Evolutionary conservation across 2,888 invertebrate genomes (phyloP).

Genomic region (Lissonota sp.): DNA sequence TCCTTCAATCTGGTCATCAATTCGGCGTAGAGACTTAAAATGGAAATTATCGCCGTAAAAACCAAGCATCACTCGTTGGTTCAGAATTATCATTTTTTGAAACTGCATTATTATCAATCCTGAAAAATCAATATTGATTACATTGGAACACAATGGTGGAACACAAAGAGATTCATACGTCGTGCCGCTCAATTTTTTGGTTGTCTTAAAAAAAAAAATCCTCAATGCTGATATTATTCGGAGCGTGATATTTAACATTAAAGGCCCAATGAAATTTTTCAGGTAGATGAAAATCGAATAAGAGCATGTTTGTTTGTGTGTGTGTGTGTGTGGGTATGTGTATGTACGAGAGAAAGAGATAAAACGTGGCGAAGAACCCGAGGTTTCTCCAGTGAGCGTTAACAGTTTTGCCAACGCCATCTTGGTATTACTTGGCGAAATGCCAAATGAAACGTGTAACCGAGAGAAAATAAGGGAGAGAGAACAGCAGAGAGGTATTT

Average conservation of each 20-base stretch:
- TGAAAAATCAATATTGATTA: slow-evolving; percentile 1
- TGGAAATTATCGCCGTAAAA: slow-evolving; percentile 13
- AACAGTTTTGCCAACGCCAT: slow-evolving; percentile 42
- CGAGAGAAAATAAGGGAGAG: slow-evolving; percentile 16
- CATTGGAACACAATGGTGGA: slow-evolving; percentile 46
- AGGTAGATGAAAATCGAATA: slow-evolving; percentile 22
- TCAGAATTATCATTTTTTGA: not conserved
- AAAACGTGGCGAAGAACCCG: slow-evolving; percentile 46
- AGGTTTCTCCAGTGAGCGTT: slow-evolving; percentile 16
- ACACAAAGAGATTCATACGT: slow-evolving; percentile 28
- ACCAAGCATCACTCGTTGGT: not conserved
- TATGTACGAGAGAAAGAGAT: slow-evolving; percentile 52
- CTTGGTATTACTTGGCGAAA: slow-evolving; percentile 60
- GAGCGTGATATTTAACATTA: not conserved
- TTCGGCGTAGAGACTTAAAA: too few species aligned
- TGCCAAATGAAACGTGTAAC: slow-evolving; percentile 50
- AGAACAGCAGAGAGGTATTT: slow-evolving; percentile 25
- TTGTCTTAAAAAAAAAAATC: slow-evolving; percentile 13
- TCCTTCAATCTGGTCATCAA: too few species aligned
- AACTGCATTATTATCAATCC: not conserved
- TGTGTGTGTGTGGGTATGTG: slow-evolving; percentile 26
- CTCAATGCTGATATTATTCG: slow-evolving; percentile 5
- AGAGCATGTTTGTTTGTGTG: too few species aligned
- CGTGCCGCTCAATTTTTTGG: slow-evolving; percentile 46
- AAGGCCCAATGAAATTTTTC: slow-evolving; percentile 21